Evolutionary conservation across 2,888 invertebrate genomes (phyloP).

Genomic region (Stenodera caucasica): DNA sequence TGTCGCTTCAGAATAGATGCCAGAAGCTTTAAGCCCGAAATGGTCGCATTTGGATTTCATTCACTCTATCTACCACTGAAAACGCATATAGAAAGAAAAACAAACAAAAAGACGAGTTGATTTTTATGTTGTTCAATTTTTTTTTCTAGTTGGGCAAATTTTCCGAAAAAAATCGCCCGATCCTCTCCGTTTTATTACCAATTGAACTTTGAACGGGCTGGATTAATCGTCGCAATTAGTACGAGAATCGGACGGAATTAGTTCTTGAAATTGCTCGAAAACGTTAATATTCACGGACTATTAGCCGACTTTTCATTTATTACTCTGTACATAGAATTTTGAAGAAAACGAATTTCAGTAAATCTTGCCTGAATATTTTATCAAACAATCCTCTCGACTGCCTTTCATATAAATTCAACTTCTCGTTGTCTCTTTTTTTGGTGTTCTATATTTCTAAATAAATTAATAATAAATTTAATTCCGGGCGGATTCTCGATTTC

Average conservation of each 20-base stretch:
- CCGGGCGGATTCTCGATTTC: not conserved
- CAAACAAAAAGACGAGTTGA: not conserved
- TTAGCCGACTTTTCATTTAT: conserved; percentile 6
- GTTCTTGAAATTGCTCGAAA: conserved; percentile 9
- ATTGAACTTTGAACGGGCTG: conserved; percentile 4
- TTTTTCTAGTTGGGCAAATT: conserved; percentile 10
- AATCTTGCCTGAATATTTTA: conserved; percentile 3
- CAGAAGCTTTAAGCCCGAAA: conserved; percentile 37
- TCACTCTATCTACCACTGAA: conserved; percentile 25
- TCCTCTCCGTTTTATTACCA: conserved; percentile 11
- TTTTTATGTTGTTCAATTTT: conserved; percentile 8
- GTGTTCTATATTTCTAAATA: not conserved
- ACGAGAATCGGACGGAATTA: conserved; percentile 11
- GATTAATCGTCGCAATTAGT: conserved; percentile 9
- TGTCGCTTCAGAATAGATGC: conserved; percentile 36
- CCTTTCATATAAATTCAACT: not conserved
- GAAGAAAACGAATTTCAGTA: not conserved
- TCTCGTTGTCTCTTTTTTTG: not conserved
- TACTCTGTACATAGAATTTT: conserved; percentile 1
- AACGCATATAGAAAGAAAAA: conserved; percentile 7
- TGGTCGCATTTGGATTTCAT: conserved; percentile 41
- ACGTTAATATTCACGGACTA: conserved; percentile 9
- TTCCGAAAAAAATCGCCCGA: conserved; percentile 16
- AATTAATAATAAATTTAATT: conserved; percentile 2
- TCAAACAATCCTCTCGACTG: not conserved